Conservation (phyloP, 2,888 invertebrate species). For the Caenorhabditis afra region DNA sequence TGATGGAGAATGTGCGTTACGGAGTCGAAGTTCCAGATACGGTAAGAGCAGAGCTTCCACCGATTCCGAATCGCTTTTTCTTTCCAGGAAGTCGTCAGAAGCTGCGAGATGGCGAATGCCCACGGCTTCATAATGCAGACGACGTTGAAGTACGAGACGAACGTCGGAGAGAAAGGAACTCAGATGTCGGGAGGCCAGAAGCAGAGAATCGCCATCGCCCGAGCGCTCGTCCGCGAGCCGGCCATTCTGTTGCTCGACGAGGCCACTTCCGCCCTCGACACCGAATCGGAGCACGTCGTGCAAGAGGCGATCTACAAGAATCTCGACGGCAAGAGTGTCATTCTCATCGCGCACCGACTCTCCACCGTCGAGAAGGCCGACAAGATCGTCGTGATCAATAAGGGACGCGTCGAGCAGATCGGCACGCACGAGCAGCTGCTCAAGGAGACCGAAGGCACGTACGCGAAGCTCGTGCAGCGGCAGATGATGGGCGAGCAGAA, state of each 20-base stretch:
- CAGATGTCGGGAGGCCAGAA: constrained; percentile 81
- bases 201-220: constrained; percentile 76
- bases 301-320: constrained; percentile 81
- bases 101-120: constrained; percentile 82
- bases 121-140: constrained; percentile 81
- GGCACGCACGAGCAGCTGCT: constrained; percentile 83
- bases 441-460: constrained; percentile 81
- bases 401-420: constrained; percentile 81
- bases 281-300: constrained; percentile 77
- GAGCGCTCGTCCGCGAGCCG: constrained; percentile 75
- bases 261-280: constrained; percentile 77
- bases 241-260: constrained; percentile 78
- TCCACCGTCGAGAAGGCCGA: constrained; percentile 83
- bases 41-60: constrained; percentile 23
- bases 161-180: constrained; percentile 82
- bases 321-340: constrained; percentile 81
- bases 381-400: constrained; percentile 80
- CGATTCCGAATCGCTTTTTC: neutral
- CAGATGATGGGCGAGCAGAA: constrained; percentile 71
- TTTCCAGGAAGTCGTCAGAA: constrained; percentile 73
- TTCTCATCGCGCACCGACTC: constrained; percentile 82
- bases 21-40: constrained; percentile 72
- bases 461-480: constrained; percentile 82
- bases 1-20: constrained; percentile 80
- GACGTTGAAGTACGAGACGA: constrained; percentile 81